Conservation (phyloP, 2,113 vertebrate species). For the Dendrocopos noguchii region DNA sequence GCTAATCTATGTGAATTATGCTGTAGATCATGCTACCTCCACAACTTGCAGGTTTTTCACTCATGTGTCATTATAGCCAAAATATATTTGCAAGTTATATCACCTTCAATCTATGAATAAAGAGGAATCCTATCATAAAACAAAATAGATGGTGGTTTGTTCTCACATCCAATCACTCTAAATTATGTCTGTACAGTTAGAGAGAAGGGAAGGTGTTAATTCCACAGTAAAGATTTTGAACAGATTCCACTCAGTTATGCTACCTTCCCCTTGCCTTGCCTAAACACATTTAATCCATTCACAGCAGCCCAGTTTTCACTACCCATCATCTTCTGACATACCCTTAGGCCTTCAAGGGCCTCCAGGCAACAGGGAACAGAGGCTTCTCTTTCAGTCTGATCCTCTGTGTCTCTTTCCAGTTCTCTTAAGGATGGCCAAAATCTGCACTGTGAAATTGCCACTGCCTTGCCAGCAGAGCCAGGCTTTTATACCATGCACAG, state of each 20-base stretch:
- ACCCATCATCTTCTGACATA: neutral
- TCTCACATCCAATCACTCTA: neutral
- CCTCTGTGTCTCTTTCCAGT: neutral
- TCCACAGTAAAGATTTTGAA: slow-evolving; percentile 14
- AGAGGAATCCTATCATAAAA: neutral
- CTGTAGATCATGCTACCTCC: neutral
- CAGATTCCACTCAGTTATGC: neutral
- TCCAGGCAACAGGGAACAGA: slow-evolving; percentile 4
- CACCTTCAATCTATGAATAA: neutral
- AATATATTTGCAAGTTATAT: neutral
- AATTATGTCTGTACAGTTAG: slow-evolving; percentile 14
- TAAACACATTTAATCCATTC: neutral
- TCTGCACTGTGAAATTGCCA: neutral
- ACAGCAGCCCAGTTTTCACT: neutral
- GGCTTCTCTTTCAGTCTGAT: slow-evolving; percentile 1
- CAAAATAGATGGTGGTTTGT: neutral
- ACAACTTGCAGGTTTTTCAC: slow-evolving; percentile 29
- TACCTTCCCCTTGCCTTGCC: neutral
- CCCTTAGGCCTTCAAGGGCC: neutral
- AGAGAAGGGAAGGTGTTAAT: neutral
- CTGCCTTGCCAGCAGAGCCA: neutral
- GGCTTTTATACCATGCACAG: neutral
- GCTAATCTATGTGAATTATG: slow-evolving; percentile 39
- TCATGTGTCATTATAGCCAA: slow-evolving; percentile 12
- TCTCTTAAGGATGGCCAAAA: neutral